A percentile compares a stretch with the other conserved stretches of the same genome.
Evolutionary conservation across 2,888 invertebrate species (phyloP).

Genomic region (Notocelia uddmanniana): DNA sequence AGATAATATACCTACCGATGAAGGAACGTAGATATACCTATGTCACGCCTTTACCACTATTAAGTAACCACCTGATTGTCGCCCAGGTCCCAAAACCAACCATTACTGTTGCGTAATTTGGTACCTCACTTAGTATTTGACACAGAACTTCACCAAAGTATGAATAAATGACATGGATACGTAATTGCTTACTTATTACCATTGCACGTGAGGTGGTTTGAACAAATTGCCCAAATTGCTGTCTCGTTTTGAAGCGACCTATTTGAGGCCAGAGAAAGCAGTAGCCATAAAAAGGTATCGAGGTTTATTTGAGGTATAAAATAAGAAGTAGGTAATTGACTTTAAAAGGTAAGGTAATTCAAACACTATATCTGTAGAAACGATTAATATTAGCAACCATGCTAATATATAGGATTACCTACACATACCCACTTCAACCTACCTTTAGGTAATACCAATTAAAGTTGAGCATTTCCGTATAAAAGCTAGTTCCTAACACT

Average conservation of each 20-base stretch:
- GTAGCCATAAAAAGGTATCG: slow-evolving; percentile 27
- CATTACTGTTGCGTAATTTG: too few relatives aligned
- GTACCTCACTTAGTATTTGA: not conserved
- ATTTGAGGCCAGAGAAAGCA: slow-evolving; percentile 40
- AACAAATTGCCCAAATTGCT: slow-evolving; percentile 39
- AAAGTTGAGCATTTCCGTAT: too few relatives aligned
- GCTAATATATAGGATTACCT: not conserved
- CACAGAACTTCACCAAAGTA: slow-evolving; percentile 2
- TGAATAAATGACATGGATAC: not conserved
- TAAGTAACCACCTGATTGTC: too few relatives aligned
- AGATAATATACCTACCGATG: too few relatives aligned
- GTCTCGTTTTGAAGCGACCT: slow-evolving; percentile 33
- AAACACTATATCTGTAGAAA: not conserved
- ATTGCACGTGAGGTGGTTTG: slow-evolving; percentile 12
- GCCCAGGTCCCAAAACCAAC: too few relatives aligned
- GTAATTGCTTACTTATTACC: slow-evolving; percentile 13
- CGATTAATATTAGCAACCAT: too few relatives aligned
- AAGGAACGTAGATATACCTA: too few relatives aligned
- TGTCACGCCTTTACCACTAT: too few relatives aligned
- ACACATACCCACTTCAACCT: too few relatives aligned
- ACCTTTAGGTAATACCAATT: not conserved
- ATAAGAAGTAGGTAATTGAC: slow-evolving; percentile 8
- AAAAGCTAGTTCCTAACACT: too few relatives aligned
- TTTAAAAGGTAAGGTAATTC: not conserved
- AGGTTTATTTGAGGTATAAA: slow-evolving; percentile 20